Conservation (phyloP, 2,113 vertebrate genomes). For the Aspiorhynchus laticeps region DNA sequence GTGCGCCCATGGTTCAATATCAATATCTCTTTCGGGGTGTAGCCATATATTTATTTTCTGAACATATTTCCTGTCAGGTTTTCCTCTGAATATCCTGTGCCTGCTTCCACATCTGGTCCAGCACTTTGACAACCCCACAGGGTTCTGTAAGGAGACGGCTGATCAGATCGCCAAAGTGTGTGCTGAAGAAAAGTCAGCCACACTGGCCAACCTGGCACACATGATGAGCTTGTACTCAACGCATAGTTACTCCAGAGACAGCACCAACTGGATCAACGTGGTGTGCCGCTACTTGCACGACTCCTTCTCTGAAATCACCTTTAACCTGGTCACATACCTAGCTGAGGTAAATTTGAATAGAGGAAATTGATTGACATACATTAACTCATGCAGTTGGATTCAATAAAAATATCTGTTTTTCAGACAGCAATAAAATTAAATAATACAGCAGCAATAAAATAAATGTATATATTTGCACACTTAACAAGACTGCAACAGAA, state of each 20-base stretch:
- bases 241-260: constrained; percentile 96
- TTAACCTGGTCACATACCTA: constrained; percentile 93
- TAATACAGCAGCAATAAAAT: no score
- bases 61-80: constrained; percentile 77
- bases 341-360: constrained; percentile 83
- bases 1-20: constrained; percentile 65
- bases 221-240: constrained; percentile 99
- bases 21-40: neutral
- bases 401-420: neutral
- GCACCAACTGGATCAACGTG: constrained; percentile 97
- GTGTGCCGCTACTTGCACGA: constrained; percentile 97
- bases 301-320: constrained; percentile 91
- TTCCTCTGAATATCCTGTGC: constrained; percentile 97
- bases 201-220: constrained; percentile 93
- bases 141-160: constrained; percentile 97
- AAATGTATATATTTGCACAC: neutral
- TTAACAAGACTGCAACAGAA: neutral
- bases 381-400: neutral
- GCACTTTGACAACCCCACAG: constrained; percentile 97
- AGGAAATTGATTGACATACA: neutral
- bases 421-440: neutral
- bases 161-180: constrained; percentile 97
- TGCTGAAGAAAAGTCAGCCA: constrained; percentile 90
- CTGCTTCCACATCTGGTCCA: constrained; percentile 97
- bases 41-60: neutral